Conservation (phyloP, 2,113 vertebrate genomes). For the Sebastes fasciatus region DNA sequence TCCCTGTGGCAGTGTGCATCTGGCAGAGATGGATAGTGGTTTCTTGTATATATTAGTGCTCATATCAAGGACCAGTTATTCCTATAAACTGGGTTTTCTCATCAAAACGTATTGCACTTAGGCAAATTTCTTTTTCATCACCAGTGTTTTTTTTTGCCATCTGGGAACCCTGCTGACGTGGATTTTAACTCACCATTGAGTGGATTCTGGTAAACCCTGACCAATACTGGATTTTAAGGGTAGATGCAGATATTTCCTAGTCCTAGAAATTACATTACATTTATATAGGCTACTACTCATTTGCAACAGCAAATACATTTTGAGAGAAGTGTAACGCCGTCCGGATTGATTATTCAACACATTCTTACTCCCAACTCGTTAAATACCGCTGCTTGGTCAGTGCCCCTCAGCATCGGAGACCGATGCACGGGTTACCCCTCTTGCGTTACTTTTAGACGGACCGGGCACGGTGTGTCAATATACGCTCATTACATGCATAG, state of each 20-base stretch:
- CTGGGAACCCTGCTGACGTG: not conserved
- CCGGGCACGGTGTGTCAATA: too few species aligned
- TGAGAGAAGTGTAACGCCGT: not conserved
- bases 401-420: too few species aligned
- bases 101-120: not conserved
- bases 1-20: conserved; percentile 32
- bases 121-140: not conserved
- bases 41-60: not conserved
- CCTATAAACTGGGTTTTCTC: not conserved
- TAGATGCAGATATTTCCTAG: not conserved
- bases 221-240: not conserved
- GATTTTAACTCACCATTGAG: not conserved
- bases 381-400: too few species aligned
- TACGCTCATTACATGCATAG: too few species aligned
- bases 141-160: not conserved
- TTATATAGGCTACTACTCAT: not conserved
- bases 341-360: too few species aligned
- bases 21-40: conserved; percentile 28
- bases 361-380: too few species aligned
- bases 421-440: too few species aligned
- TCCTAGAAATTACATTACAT: not conserved
- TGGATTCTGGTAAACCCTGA: not conserved
- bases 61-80: conserved; percentile 8
- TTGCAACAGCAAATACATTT: not conserved
- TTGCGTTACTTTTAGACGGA: too few species aligned